Conservation (phyloP, 37 sponge, comb jelly and placozoan species). For the Ephydatia muelleri region DNA sequence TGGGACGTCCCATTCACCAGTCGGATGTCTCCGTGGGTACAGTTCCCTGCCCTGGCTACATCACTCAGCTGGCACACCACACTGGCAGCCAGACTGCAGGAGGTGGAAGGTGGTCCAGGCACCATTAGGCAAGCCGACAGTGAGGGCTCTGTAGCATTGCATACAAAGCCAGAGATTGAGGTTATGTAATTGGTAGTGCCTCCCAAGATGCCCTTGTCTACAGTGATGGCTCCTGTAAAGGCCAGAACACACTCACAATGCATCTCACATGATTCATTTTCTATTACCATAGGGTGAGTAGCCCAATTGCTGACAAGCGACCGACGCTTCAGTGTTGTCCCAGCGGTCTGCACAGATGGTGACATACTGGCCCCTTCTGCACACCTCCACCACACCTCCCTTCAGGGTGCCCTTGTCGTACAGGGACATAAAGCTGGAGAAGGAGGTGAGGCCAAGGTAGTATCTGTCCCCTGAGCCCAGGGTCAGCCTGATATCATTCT, state of each 20-base stretch:
- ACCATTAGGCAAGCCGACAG: neutral
- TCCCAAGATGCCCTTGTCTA: neutral
- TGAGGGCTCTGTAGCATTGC: neutral
- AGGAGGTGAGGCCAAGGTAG: neutral
- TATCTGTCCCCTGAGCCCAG: neutral
- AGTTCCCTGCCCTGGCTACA: constrained; percentile 4
- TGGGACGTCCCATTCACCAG: constrained; percentile 17
- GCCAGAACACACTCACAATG: too few species aligned
- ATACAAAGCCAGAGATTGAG: neutral
- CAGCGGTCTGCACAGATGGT: constrained; percentile 45
- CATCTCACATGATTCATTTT: neutral
- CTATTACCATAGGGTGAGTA: constrained; percentile 46
- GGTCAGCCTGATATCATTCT: neutral
- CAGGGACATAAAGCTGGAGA: neutral
- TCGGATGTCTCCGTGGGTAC: constrained; percentile 30
- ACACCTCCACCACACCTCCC: constrained; percentile 53
- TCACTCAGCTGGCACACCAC: neutral
- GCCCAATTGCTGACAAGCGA: constrained; percentile 39
- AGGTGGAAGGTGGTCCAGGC: neutral
- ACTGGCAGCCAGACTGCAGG: neutral
- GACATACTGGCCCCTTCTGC: constrained; percentile 24
- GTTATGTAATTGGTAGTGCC: neutral
- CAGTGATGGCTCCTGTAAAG: neutral
- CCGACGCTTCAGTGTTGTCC: constrained; percentile 30
- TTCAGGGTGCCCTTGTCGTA: constrained; percentile 18